Base-by-base conservation (phyloP, 2,113 vertebrate species). In the Syngnathoides biaculeatus region DNA sequence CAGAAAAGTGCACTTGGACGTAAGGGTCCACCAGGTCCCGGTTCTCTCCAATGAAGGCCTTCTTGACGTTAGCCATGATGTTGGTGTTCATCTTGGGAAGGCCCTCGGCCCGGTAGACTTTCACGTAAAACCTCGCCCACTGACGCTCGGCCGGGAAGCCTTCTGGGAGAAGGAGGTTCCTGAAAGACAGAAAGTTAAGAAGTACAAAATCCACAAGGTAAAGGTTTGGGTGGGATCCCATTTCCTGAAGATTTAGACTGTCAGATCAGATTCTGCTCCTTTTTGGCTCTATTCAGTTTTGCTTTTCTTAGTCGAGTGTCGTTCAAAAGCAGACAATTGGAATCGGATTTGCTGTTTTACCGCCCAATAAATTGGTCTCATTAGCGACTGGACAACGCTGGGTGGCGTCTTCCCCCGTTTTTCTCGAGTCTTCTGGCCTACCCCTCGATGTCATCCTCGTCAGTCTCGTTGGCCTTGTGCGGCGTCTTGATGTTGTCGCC, bases 61-160 rank as follows among this genome's bases (percentile, higher is more conserved):
- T 99, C 91, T 99, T 99, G 78, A 99, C 91, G 0, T 99, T 99
- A 65, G 97, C 97, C 97, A 99, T 98, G 73, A 99, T 94, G 91
- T 91, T 98, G 53, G 96, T 95, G 92, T 99, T 99, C 96, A 98
- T 99, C 7, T 97, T 94, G 0, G 97, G 97, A 43, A 99, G 92
- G 0, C 97, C 97, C 72, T 98, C 97, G 0, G 97, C 97, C 0
- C 94, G 89, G 75, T 95, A 95, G 78, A 99, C 92, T 87, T 94
- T 97, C 75, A 99, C 67, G 2, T 98, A 98, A 88, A 95, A 97
- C 24, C 95, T 92, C 0, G 97, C 97, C 97, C 97, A 99, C 76
- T 97, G 97, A 64, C 97, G 91, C 78, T 99, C 97, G 0, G 92
- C 43, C 0, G 97, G 96, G 10, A 98, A 94, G 0, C 97, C 97